Conservation (phyloP, 1,140 invertebrate species). For the Drosophila melanica region DNA sequence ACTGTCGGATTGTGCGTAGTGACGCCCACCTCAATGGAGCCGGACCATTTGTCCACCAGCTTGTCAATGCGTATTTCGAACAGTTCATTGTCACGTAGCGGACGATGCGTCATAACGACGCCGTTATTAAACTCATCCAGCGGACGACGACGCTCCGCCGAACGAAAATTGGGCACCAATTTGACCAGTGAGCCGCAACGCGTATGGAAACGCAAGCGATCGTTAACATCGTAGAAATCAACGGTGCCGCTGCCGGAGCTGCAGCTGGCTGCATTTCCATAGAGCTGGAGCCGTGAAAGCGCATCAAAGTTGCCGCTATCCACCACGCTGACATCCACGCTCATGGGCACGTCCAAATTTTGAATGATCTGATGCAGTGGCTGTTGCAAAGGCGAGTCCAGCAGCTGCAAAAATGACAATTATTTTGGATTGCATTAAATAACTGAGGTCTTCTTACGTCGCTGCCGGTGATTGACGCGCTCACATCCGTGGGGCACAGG, state of each 20-base stretch:
- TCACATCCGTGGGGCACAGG: slow-evolving; percentile 84
- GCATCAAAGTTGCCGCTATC: slow-evolving; percentile 49
- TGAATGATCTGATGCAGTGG: slow-evolving; percentile 76
- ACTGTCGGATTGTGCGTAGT: slow-evolving; percentile 96
- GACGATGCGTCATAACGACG: slow-evolving; percentile 95
- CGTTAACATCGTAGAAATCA: slow-evolving; percentile 84
- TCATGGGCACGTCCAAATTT: slow-evolving; percentile 81
- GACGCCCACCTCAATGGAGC: slow-evolving; percentile 96
- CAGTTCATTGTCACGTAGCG: slow-evolving; percentile 93
- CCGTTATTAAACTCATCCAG: slow-evolving; percentile 98
- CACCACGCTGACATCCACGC: slow-evolving; percentile 65
- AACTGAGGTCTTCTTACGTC: slow-evolving; percentile 41
- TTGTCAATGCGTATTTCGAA: slow-evolving; percentile 97
- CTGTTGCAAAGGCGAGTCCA: slow-evolving; percentile 64
- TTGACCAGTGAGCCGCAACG: slow-evolving; percentile 94
- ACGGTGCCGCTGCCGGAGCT: slow-evolving; percentile 22
- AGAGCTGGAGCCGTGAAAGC: slow-evolving; percentile 35
- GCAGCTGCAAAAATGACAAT: slow-evolving; percentile 17
- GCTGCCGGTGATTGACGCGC: slow-evolving; percentile 1
- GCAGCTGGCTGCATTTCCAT: slow-evolving; percentile 8
- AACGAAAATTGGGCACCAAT: slow-evolving; percentile 92
- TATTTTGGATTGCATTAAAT: background rate
- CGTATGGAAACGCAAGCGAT: slow-evolving; percentile 93
- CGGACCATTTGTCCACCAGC: slow-evolving; percentile 96
- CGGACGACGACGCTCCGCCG: slow-evolving; percentile 93